Evolutionary conservation across 2,797 vertebrate species (phyloP).

Genomic region (Artibeus lituratus): DNA sequence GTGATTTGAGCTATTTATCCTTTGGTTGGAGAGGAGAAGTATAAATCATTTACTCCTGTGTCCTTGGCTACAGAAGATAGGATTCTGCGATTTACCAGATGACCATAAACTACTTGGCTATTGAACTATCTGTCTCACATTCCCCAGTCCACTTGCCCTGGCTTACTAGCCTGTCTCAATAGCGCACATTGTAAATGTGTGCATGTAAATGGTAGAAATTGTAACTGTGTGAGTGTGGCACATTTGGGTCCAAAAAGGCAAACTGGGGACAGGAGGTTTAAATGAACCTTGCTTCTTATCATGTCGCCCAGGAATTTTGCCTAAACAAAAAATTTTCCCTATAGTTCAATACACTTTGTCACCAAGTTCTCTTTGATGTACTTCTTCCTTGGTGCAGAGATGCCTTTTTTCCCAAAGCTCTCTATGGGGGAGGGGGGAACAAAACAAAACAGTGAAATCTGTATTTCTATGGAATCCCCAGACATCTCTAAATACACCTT

Average conservation of each 20-base stretch:
- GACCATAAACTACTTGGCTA: too few species aligned
- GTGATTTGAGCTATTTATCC: background rate
- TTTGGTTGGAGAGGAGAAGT: background rate
- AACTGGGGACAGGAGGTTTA: background rate
- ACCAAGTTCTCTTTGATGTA: background rate
- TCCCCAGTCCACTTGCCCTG: background rate
- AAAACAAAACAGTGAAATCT: background rate
- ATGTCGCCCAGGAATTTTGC: background rate
- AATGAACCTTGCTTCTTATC: background rate
- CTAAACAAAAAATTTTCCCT: background rate
- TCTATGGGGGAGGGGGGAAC: background rate
- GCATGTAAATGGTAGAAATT: background rate
- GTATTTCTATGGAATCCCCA: background rate
- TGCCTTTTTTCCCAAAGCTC: background rate
- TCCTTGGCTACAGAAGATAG: background rate
- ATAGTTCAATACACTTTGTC: background rate
- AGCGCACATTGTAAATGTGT: background rate
- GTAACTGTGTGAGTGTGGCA: background rate
- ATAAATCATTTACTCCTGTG: background rate
- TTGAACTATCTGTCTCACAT: background rate
- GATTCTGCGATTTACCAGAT: background rate
- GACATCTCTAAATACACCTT: background rate
- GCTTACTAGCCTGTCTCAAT: background rate
- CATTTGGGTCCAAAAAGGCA: background rate
- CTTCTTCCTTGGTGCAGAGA: background rate